A percentile compares a stretch with the other conserved stretches of the same genome.
phyloP scores from a whole-genome alignment of 2,888 invertebrate genomes.

The Phalera bucephala region DNA sequence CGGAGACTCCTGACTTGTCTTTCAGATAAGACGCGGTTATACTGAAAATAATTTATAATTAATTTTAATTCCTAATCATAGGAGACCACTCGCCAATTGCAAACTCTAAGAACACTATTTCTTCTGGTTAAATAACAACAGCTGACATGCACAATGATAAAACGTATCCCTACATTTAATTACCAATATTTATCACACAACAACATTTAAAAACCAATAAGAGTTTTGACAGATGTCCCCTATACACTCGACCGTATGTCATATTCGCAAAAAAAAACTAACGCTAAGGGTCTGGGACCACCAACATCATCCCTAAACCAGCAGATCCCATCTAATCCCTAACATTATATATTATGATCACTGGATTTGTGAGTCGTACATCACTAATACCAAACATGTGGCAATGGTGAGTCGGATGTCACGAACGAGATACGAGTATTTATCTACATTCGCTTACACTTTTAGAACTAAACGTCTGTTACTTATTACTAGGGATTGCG shows the following conservation, averaged over 20 bases:
- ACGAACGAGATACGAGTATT: constrained; percentile 20
- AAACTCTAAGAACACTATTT: too few relatives aligned
- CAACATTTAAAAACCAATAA: constrained; percentile 11
- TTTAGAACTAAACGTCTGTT: neutral
- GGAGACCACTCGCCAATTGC: too few relatives aligned
- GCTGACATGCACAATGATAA: too few relatives aligned
- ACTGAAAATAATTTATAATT: too few relatives aligned
- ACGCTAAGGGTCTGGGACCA: constrained; percentile 67
- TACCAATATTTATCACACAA: constrained; percentile 15
- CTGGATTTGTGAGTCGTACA: constrained; percentile 65
- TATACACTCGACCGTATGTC: constrained; percentile 58
- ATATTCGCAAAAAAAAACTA: constrained; percentile 46
- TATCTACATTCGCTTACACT: neutral
- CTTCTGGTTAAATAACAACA: too few relatives aligned
- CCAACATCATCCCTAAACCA: constrained; percentile 64
- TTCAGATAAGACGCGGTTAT: too few relatives aligned
- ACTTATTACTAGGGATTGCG: neutral
- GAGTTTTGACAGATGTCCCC: constrained; percentile 57
- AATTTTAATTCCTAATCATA: too few relatives aligned
- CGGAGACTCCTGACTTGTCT: too few relatives aligned
- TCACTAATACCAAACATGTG: constrained; percentile 76
- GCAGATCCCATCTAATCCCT: constrained; percentile 65
- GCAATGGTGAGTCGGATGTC: constrained; percentile 44
- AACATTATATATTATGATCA: constrained; percentile 75
- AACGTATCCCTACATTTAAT: too few relatives aligned